Base-by-base conservation (phyloP, 2,797 vertebrate genomes). In the Silurus aristotelis region DNA sequence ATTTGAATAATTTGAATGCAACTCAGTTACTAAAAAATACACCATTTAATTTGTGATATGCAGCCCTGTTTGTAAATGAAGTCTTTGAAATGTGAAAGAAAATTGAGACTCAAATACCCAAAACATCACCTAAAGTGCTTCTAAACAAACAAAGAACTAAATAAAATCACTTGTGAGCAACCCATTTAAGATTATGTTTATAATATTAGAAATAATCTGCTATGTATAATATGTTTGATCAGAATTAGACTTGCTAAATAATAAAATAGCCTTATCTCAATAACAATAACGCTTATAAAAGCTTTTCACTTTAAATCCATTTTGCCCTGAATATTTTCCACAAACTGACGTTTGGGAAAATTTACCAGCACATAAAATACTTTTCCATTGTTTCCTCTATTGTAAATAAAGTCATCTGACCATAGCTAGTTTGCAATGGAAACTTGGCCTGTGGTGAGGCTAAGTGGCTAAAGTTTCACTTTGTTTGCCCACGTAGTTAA, bases 391-490 rank as follows among this genome's bases (percentile, higher is more conserved):
- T 17, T 9, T 27, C 17, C 14, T 46, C 25, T 38, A 22, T 19
- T 4, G 25, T 76, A 9, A 73, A 81, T 14, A 68, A n/a, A 13
- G 31, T 72, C 77, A 64, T 20, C 27, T 55, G 58, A 80, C 60
- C 27, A 55, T 5, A 27, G 31, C 61, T 68, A 43, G 52, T 82
- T 82, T 77, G 80, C 80, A 86, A 82, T 82, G 84, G 82, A 77
- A 85, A 85, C 84, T 46, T 58, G 84, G 48, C 27, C 70, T 66
- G 79, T 58, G 78, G 68, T 81, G 67, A 71, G 55, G 66, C 56
- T 43, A 17, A 20, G 17, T 38, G n/a, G 58, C 43, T 73, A 19
- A 46, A 60, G 71, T 71, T 31, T 64, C 71, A 46, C 31, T 73
- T 66, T 81, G 84, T 72, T 80, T 82, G 72, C n/a, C 55, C 19